These are phyloP conservation scores for Euphydryas editha DNA, from an alignment of 2,888 invertebrate species.

Conservation along the genomic window DNA sequence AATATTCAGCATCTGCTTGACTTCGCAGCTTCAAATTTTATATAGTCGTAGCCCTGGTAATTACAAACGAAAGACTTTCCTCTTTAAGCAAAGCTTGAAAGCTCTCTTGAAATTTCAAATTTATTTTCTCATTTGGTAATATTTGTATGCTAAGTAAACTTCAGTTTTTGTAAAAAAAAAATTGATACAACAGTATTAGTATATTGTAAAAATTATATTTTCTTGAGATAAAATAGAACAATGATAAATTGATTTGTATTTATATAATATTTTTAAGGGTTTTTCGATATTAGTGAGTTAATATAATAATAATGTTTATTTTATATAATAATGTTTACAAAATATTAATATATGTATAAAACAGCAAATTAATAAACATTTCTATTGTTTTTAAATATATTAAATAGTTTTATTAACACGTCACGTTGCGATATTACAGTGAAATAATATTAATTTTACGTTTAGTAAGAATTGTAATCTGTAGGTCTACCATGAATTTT, in stretches of 20 bases:
- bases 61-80: slow-evolving; percentile 43
- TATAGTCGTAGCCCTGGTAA: slow-evolving; percentile 47
- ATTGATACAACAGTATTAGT: background rate
- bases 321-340: too few relatives aligned
- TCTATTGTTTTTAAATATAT: too few relatives aligned
- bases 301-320: too few relatives aligned
- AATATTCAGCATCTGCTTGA: slow-evolving; percentile 64
- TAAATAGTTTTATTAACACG: too few relatives aligned
- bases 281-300: too few relatives aligned
- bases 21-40: slow-evolving; percentile 61
- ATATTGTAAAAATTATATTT: background rate
- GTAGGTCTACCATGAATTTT: too few relatives aligned
- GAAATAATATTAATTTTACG: too few relatives aligned
- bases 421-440: too few relatives aligned
- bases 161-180: background rate
- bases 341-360: too few relatives aligned
- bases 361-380: too few relatives aligned
- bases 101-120: slow-evolving; percentile 18
- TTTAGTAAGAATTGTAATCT: too few relatives aligned
- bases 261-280: background rate
- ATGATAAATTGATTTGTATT: background rate
- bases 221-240: background rate
- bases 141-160: slow-evolving; percentile 19
- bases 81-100: slow-evolving; percentile 20
- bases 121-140: slow-evolving; percentile 28